Percentiles rank a stretch among this genome's conserved stretches.
Evolutionary conservation across 2,113 vertebrate genomes (phyloP).

Genomic region (Corythornis madagascariensis): DNA sequence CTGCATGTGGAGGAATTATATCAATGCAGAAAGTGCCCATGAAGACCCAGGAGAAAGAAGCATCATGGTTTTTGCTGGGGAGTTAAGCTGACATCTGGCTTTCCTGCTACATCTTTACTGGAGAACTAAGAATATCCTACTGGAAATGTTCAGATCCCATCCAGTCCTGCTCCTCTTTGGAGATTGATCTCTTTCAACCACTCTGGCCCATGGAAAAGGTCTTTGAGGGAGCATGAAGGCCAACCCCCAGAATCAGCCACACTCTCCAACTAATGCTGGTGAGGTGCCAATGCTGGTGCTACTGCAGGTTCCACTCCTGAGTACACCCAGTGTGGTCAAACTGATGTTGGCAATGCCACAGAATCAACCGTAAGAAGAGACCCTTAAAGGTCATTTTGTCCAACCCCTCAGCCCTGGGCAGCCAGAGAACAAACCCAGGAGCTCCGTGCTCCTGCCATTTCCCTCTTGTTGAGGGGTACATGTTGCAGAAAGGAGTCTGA

Average conservation of each 20-base stretch:
- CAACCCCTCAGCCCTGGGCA: background rate
- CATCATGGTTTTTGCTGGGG: background rate
- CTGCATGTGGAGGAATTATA: background rate
- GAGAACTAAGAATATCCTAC: background rate
- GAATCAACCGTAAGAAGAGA: background rate
- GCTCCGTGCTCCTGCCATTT: background rate
- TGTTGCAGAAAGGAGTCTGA: background rate
- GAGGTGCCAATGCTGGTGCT: background rate
- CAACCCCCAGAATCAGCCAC: accelerated
- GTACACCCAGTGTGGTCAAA: background rate
- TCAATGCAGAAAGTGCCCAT: accelerated
- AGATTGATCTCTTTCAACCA: background rate
- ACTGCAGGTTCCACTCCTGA: accelerated
- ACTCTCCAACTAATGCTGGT: background rate
- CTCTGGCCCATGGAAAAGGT: accelerated
- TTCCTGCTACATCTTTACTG: background rate
- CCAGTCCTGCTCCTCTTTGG: background rate
- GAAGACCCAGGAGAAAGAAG: background rate
- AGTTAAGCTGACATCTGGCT: background rate
- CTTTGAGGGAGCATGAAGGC: background rate
- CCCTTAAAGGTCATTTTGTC: no score
- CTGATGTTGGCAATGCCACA: background rate
- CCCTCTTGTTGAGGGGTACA: accelerated
- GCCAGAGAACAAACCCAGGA: background rate
- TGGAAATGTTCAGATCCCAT: background rate